Evolutionary conservation across 2,888 invertebrate genomes (phyloP).

Genomic region (Hofmannophila pseudospretella): DNA sequence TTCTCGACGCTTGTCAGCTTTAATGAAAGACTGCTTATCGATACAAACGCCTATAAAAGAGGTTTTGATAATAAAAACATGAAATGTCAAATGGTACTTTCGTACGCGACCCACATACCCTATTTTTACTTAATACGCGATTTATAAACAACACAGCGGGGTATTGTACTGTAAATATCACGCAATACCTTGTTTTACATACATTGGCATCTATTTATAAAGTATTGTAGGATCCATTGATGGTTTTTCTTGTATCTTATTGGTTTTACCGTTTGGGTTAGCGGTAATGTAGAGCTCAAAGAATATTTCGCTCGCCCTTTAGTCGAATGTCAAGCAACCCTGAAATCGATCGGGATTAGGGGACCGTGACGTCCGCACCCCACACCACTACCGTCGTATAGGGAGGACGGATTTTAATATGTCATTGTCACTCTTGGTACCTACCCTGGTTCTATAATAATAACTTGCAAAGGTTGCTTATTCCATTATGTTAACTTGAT

Average conservation of each 20-base stretch:
- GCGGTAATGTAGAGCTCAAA: not conserved
- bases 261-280: not conserved
- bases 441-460: too few relatives aligned
- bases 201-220: not conserved
- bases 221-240: not conserved
- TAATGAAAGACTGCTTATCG: conserved; percentile 9
- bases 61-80: not conserved
- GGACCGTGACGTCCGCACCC: conserved; percentile 29
- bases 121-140: not conserved
- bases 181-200: not conserved
- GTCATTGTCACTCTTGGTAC: conserved; percentile 13
- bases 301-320: not conserved
- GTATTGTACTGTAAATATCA: not conserved
- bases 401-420: conserved; percentile 23
- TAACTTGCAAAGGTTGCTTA: conserved; percentile 6
- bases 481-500: too few relatives aligned
- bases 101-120: not conserved
- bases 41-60: not conserved
- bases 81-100: not conserved
- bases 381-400: conserved; percentile 9
- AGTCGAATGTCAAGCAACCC: conserved; percentile 7
- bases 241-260: not conserved
- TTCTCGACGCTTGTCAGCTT: conserved; percentile 13
- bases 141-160: conserved; percentile 5
- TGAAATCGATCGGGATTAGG: conserved; percentile 46